Conservation (phyloP, 2,888 invertebrate species). For the Orthosia cruda region DNA sequence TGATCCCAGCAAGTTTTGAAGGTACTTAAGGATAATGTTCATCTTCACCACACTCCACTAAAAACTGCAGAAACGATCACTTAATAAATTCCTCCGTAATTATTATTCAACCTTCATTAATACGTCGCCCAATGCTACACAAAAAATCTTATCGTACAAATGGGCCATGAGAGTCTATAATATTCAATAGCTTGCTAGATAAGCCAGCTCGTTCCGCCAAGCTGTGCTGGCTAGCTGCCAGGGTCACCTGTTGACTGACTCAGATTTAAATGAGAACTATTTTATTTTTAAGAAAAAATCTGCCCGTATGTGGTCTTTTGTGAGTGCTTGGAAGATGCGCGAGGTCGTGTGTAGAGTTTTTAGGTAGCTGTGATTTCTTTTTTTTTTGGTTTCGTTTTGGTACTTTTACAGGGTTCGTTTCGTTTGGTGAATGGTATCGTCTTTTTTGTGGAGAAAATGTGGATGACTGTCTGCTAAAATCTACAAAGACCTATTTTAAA, state of each 20-base stretch:
- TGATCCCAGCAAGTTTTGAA: too few relatives aligned
- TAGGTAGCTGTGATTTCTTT: neutral
- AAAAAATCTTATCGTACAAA: constrained; percentile 32
- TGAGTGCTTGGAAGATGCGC: constrained; percentile 25
- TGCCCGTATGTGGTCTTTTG: constrained; percentile 12
- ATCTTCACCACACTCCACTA: neutral
- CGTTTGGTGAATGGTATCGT: neutral
- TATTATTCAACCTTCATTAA: neutral
- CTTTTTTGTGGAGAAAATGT: neutral
- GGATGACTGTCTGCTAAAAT: neutral
- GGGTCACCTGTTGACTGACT: constrained; percentile 84
- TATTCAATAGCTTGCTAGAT: constrained; percentile 74
- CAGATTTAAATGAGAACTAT: constrained; percentile 69
- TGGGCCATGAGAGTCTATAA: constrained; percentile 64
- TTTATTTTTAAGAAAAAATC: constrained; percentile 47
- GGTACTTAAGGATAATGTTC: neutral
- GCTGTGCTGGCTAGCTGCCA: constrained; percentile 74
- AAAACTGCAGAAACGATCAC: neutral
- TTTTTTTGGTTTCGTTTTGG: neutral
- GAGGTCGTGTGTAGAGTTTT: constrained; percentile 10
- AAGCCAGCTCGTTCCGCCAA: constrained; percentile 64
- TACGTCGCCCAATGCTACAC: neutral
- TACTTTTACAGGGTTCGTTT: neutral
- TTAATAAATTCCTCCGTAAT: neutral
- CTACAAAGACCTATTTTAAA: too few relatives aligned